These are phyloP conservation scores for Synergus itoensis DNA, from an alignment of 2,888 invertebrate genomes.

Conservation along the genomic window DNA sequence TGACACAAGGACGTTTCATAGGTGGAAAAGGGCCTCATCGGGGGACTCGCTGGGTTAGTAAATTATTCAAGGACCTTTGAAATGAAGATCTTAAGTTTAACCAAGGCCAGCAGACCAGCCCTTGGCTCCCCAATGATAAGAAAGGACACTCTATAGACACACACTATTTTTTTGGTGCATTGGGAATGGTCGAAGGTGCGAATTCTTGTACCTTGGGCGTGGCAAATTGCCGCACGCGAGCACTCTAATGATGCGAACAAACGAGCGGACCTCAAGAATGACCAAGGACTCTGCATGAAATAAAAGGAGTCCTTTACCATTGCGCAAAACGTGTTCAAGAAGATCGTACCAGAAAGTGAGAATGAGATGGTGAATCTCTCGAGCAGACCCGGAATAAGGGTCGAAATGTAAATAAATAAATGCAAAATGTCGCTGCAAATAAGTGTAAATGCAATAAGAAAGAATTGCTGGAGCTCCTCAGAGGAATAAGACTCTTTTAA, in stretches of 20 bases:
- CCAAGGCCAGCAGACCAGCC: not conserved
- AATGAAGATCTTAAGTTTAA: slow-evolving; percentile 14
- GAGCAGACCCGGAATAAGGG: not conserved
- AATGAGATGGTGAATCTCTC: not conserved
- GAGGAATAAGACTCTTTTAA: not conserved
- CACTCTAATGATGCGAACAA: slow-evolving; percentile 73
- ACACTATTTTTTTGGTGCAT: slow-evolving; percentile 4
- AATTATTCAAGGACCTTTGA: slow-evolving; percentile 54
- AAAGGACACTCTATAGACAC: not conserved
- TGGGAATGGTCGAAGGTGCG: slow-evolving; percentile 66
- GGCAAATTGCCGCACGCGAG: slow-evolving; percentile 75
- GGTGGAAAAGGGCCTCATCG: slow-evolving; percentile 50
- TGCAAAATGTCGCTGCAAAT: not conserved
- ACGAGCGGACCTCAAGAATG: slow-evolving; percentile 61
- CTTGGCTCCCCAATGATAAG: slow-evolving; percentile 29
- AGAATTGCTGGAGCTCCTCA: not conserved
- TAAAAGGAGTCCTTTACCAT: slow-evolving; percentile 54
- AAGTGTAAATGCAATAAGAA: not conserved
- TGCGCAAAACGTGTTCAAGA: slow-evolving; percentile 57
- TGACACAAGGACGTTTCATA: slow-evolving; percentile 51
- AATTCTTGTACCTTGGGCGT: slow-evolving; percentile 72
- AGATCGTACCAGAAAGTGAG: slow-evolving; percentile 41
- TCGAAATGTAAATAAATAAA: not conserved
- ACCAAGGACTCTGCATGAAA: slow-evolving; percentile 49
- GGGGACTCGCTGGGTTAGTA: slow-evolving; percentile 51